Percentiles rank a stretch among this genome's conserved stretches.
phyloP scores from a whole-genome alignment of 2,113 vertebrate genomes.

The Semnopithecus entellus region DNA sequence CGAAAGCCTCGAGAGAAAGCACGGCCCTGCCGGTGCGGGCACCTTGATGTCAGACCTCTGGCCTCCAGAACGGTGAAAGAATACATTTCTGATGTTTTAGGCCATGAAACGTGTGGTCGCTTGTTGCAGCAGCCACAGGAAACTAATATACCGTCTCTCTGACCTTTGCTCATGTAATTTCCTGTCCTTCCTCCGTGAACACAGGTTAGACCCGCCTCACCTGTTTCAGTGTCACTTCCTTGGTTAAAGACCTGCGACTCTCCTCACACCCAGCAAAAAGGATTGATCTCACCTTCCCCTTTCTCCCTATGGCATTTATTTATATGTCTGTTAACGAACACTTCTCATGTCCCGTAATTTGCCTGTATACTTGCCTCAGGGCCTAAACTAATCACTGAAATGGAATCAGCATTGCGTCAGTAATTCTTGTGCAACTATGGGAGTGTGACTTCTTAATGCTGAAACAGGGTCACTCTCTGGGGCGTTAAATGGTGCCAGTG shows the following conservation, averaged over 20 bases:
- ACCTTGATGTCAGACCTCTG: neutral
- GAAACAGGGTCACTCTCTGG: neutral
- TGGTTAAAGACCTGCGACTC: neutral
- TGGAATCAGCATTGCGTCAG: neutral
- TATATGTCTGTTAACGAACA: neutral
- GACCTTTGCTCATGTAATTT: neutral
- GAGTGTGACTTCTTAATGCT: neutral
- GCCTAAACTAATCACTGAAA: neutral
- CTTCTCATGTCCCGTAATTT: neutral
- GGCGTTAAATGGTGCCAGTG: neutral
- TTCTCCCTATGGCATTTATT: neutral
- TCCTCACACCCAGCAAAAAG: neutral
- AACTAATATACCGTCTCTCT: rapidly evolving
- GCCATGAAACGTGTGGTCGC: neutral
- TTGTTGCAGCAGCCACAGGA: neutral
- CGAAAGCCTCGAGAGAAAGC: rapidly evolving
- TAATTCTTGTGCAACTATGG: neutral
- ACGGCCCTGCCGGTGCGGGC: rapidly evolving
- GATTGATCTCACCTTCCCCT: neutral
- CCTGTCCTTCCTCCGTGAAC: neutral
- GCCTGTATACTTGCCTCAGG: neutral
- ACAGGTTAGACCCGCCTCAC: neutral
- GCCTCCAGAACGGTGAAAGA: neutral
- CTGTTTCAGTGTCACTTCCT: neutral
- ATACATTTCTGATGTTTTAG: neutral